Evolutionary conservation across 2,888 invertebrate genomes (phyloP).

Genomic region (Caenorhabditis parvicauda): DNA sequence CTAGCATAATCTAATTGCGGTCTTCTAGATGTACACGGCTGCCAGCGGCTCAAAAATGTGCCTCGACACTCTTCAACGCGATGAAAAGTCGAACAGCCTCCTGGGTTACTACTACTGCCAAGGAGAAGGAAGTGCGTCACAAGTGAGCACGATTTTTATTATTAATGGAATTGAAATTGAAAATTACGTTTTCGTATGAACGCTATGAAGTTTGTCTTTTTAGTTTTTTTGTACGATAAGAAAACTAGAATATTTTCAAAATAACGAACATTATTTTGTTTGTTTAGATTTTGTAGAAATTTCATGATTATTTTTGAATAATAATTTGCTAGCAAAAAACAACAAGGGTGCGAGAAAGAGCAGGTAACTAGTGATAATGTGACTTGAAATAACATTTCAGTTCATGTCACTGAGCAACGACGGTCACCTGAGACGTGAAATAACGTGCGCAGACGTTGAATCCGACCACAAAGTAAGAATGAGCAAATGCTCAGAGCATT

Average conservation of each 20-base stretch:
- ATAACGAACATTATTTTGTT: no score
- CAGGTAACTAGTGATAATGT: no score
- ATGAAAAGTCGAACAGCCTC: constrained; percentile 41
- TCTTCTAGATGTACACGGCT: constrained; percentile 32
- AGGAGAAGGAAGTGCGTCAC: constrained; percentile 54
- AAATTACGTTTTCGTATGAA: no score
- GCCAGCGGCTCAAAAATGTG: constrained; percentile 39
- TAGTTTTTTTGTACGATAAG: no score
- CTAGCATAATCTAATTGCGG: neutral
- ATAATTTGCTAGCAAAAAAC: neutral
- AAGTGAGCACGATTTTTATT: constrained; percentile 45
- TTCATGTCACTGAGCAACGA: constrained; percentile 58
- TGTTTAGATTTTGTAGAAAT: no score
- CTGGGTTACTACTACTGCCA: constrained; percentile 57
- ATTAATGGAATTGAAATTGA: constrained; percentile 1
- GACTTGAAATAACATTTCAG: no score
- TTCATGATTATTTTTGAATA: no score
- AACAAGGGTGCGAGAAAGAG: no score
- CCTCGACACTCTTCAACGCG: constrained; percentile 53
- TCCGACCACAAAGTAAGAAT: constrained; percentile 37
- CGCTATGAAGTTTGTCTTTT: no score
- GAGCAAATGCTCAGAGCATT: constrained; percentile 55
- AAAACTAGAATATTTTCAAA: no score
- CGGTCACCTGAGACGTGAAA: constrained; percentile 56
- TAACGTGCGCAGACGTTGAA: constrained; percentile 50